Evolutionary conservation across 2,113 vertebrate species (phyloP).

Genomic region (Cyprinodon tularosa): DNA sequence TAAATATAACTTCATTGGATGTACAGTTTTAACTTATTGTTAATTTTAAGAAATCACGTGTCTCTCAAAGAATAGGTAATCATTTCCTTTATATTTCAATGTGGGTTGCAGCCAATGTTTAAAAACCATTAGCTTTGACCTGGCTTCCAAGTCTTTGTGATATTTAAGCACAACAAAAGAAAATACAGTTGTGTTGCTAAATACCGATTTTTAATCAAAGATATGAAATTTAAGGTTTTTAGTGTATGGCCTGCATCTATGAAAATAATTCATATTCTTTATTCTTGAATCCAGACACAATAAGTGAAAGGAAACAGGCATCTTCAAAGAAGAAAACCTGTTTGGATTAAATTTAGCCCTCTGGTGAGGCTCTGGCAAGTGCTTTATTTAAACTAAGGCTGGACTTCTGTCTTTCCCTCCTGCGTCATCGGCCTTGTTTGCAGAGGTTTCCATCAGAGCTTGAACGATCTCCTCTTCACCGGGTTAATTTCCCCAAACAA

Average conservation of each 20-base stretch:
- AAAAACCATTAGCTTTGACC: background rate
- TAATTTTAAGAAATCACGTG: too few relatives aligned
- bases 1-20: too few relatives aligned
- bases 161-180: background rate
- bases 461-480: constrained; percentile 42
- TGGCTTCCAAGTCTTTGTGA: background rate
- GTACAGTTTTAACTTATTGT: too few relatives aligned
- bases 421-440: constrained; percentile 60
- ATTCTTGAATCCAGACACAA: background rate
- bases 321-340: background rate
- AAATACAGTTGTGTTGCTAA: background rate
- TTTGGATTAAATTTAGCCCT: background rate
- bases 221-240: background rate
- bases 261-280: background rate
- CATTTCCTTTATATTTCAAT: too few relatives aligned
- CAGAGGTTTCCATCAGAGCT: constrained; percentile 54
- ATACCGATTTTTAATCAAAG: background rate
- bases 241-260: background rate
- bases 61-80: too few relatives aligned
- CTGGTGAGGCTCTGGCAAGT: background rate
- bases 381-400: constrained; percentile 19
- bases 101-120: too few relatives aligned
- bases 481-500: constrained; percentile 71
- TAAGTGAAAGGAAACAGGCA: constrained; percentile 5
- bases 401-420: constrained; percentile 27